Percentiles rank a stretch among this genome's conserved stretches.
phyloP scores from a whole-genome alignment of 2,888 invertebrate species.

The Prosapia bicincta region DNA sequence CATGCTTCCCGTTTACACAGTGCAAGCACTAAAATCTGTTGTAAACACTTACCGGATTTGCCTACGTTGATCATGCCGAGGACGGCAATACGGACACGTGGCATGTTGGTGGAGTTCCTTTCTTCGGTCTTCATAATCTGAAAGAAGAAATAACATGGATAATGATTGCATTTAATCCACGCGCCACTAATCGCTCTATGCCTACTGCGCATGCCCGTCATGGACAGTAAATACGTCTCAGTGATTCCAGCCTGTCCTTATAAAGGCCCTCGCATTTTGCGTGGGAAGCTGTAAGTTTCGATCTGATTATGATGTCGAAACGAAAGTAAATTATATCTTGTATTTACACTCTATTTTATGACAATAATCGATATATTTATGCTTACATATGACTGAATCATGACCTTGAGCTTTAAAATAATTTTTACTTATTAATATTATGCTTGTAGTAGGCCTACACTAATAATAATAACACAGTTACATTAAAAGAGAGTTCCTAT shows the following conservation, averaged over 20 bases:
- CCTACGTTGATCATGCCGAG: conserved; percentile 75
- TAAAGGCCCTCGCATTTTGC: neutral
- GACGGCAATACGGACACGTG: conserved; percentile 69
- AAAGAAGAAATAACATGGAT: neutral
- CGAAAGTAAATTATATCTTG: too few species aligned
- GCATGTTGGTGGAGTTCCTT: conserved; percentile 56
- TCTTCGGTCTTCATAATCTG: conserved; percentile 56
- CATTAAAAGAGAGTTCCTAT: too few species aligned
- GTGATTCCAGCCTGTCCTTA: neutral
- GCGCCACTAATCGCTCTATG: neutral
- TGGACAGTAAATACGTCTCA: neutral
- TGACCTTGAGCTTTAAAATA: too few species aligned
- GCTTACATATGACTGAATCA: too few species aligned
- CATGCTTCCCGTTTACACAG: neutral
- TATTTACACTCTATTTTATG: too few species aligned
- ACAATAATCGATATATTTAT: too few species aligned
- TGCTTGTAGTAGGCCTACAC: too few species aligned
- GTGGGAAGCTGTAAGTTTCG: neutral
- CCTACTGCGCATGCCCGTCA: too few species aligned
- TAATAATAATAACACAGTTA: too few species aligned
- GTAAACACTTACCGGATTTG: conserved; percentile 72
- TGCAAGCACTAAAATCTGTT: neutral
- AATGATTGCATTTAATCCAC: neutral
- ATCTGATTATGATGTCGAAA: too few species aligned
- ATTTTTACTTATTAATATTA: too few species aligned